These are phyloP conservation scores for Apostichopus japonicus DNA, from an alignment of 35 echinoderm and acorn worm genomes.

Conservation along the genomic window DNA sequence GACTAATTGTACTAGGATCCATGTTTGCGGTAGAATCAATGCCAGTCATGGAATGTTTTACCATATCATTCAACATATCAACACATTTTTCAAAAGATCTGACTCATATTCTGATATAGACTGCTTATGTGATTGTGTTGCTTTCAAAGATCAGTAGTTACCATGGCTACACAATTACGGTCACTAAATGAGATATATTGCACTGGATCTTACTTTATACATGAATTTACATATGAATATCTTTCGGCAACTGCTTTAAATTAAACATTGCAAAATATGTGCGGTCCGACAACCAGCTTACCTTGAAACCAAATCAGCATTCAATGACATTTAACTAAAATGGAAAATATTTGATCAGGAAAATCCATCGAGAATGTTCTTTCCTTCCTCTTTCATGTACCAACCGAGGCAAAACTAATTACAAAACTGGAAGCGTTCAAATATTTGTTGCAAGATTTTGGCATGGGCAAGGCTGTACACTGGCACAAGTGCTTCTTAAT, in stretches of 20 bases:
- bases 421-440: slow-evolving; percentile 55
- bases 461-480: slow-evolving; percentile 48
- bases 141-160: neutral
- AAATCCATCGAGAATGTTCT: neutral
- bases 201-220: neutral
- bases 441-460: slow-evolving; percentile 55
- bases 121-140: no score
- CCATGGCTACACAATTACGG: neutral
- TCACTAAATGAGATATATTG: slow-evolving; percentile 1
- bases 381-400: neutral
- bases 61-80: no score
- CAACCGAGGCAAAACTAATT: neutral
- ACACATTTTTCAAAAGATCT: no score
- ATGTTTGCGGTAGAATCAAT: no score
- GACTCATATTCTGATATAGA: no score
- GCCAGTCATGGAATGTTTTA: no score
- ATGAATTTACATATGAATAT: slow-evolving; percentile 5
- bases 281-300: neutral
- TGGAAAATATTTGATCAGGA: neutral
- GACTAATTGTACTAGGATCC: no score
- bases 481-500: neutral
- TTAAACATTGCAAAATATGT: neutral
- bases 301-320: no score
- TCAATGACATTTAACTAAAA: no score
- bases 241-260: neutral